Base-by-base conservation (phyloP, 1,140 invertebrate species). In the Eciton burchellii region DNA sequence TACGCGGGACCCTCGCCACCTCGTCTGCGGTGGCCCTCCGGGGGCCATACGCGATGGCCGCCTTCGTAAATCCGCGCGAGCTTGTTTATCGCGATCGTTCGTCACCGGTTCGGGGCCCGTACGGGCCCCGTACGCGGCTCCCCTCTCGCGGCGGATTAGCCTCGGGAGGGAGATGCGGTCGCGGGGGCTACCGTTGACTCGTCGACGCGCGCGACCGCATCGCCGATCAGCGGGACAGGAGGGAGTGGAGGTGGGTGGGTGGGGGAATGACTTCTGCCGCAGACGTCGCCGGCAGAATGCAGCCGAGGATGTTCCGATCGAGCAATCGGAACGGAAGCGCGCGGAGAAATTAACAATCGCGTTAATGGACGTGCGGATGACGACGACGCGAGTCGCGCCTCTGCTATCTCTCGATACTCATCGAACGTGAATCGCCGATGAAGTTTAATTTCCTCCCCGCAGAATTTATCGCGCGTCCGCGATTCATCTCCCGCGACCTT, bases 31-130 rank as follows among this genome's bases (percentile, higher is more conserved):
- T n/a, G n/a, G n/a, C n/a, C n/a, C n/a, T n/a, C n/a, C n/a, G n/a
- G n/a, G n/a, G n/a, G n/a, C n/a, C n/a, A n/a, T 35, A 35, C 35
- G 35, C 35, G 35, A 14, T 60, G 52, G 49, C 65, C 52, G 70
- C 57, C 52, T 86, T 54, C 66, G 84, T 88, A 88, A 85, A 88
- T 88, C 81, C 83, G 57, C 70, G 71, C 81, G 68, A 87, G 62
- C 79, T 85, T 84, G 85, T 88, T 88, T 88, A 88, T 88, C 87
- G 77, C 86, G 85, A 88, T 88, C 86, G 73, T 73, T 57, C 73
- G 83, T 71, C 86, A 83, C 56, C 52, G 6, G 2, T 35, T 6
- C 59, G 43, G 21, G 29, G 19, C 68, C 76, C n/a, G n/a, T n/a
- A n/a, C n/a, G n/a, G n/a, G n/a, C n/a, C n/a, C n/a, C n/a, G n/a